Base-by-base conservation (phyloP, 1,140 invertebrate genomes). In the Artemia franciscana region DNA sequence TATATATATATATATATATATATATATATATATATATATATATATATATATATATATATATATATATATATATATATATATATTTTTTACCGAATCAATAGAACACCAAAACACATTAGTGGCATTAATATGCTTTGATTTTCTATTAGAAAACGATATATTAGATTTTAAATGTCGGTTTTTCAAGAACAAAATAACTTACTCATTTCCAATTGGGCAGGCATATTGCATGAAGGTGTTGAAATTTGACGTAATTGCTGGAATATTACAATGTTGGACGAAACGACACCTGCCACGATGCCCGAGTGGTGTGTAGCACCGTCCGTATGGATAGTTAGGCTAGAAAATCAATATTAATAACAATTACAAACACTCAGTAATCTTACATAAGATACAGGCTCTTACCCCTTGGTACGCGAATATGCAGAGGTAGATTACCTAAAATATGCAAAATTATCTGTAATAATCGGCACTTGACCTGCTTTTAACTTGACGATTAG, bases 131-230 rank as follows among this genome's bases (percentile, higher is more conserved):
- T 2, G 12, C 39, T 51, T 39, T n/a, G 7, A n/a, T n/a, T 7
- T 7, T 7, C 30, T 39, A n/a, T 51, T 18, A 51, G 39, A 15
- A 51, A 3, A 51, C 12, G 39, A 18, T 51, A 12, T 51, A n/a
- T n/a, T 7, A 7, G 39, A 51, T 18, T 51, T 15, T 18, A 15
- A 1, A 1, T 12, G 12, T 15, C 12, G 21, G 12, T 18, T 12
- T 51, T 2, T 15, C 39, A 18, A 15, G 21, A 2, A 18, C 12
- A 61, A 63, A 63, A 21, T 5, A 1, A 64, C 60, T 64, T 61
- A 64, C 63, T 64, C 63, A 39, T 61, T 58, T 21, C 63, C 60
- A 27, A 64, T 64, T 12, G 63, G 63, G 25, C 63, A 64, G 26
- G 63, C 63, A 21, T 58, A 61, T 56, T n/a, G 12, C 28, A 64